phyloP scores from a whole-genome alignment of 35 echinoderm and acorn worm genomes.

The Anneissia japonica region DNA sequence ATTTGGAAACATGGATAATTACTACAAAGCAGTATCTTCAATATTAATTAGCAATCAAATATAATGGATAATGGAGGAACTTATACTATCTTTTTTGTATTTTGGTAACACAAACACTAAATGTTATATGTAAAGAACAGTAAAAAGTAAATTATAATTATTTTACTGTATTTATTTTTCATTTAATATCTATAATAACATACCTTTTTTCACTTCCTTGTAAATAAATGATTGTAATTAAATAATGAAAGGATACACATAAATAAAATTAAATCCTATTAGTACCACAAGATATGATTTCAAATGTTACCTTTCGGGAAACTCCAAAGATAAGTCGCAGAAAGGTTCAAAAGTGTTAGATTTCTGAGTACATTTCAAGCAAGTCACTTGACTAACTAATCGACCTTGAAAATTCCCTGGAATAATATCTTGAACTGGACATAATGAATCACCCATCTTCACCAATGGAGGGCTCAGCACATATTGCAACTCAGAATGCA shows the following conservation, averaged over 20 bases:
- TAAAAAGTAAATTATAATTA: too few relatives aligned
- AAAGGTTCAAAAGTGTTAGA: constrained; percentile 96
- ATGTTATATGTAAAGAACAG: too few relatives aligned
- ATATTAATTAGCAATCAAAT: too few relatives aligned
- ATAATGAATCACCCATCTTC: constrained; percentile 20
- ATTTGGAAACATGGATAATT: too few relatives aligned
- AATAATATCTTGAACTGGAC: constrained; percentile 55
- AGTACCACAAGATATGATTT: background rate
- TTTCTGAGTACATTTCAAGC: constrained; percentile 50
- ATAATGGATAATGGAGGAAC: too few relatives aligned
- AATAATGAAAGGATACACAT: background rate
- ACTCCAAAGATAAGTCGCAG: constrained; percentile 87
- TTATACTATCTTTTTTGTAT: too few relatives aligned
- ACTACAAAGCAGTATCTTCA: too few relatives aligned
- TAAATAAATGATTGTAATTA: too few relatives aligned
- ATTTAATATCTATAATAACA: too few relatives aligned
- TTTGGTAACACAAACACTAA: too few relatives aligned
- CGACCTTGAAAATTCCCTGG: constrained; percentile 73
- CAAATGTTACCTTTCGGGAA: constrained; percentile 68
- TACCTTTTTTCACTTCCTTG: too few relatives aligned
- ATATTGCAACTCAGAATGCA: constrained; percentile 67
- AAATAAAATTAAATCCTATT: background rate
- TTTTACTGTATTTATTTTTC: too few relatives aligned
- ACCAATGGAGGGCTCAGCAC: constrained; percentile 26
- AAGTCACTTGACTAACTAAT: constrained; percentile 80